Evolutionary conservation across 2,888 invertebrate species (phyloP), one percentile per base, ranked within the genome.

Genomic region (Papilio demoleus): DNA sequence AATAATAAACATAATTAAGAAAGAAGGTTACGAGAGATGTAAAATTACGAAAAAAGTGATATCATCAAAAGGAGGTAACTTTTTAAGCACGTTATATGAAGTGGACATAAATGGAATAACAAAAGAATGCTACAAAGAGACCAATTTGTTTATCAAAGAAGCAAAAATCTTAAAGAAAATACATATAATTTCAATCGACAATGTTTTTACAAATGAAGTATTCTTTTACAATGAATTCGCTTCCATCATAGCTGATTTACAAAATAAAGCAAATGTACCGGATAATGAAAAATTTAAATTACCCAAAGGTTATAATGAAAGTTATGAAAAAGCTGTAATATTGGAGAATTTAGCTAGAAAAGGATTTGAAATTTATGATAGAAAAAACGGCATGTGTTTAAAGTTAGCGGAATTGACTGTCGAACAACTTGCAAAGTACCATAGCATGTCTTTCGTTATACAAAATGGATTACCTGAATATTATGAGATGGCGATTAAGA

Each of bases 91-190:
- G 8, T 68, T 87, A 3, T 81, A 78, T 19, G 82, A 81, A 75
- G 74, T 85, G 11, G 77, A 85, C 27, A 73, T 86, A 2, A 79
- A 76, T 72, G 87, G 85, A 4, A 72, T 74, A 71, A 83, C 83
- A 2, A 68, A 62, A 2, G 56, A 76, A 12, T 81, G 80, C 0
- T 61, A 75, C 2, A 81, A 83, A 70, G 80, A 81, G 74, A 78
- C 78, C 0, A 76, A 81, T 31, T 63, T 88, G 14, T 87, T 87
- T 50, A 69, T 85, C 2, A 88, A 88, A 73, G 75, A 75, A 14
- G 76, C 78, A 17, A 67, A 75, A 3, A 69, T 73, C 3, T 70
- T 76, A 9, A 70, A 75, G 19, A 70, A 76, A 63, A 31, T 79
- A 9, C 71, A 75, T 64, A 19, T 80, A 0, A 0, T 81, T 3